Evolutionary conservation across 1,140 invertebrate genomes (phyloP).

Genomic region (Euura saliciscinereae): DNA sequence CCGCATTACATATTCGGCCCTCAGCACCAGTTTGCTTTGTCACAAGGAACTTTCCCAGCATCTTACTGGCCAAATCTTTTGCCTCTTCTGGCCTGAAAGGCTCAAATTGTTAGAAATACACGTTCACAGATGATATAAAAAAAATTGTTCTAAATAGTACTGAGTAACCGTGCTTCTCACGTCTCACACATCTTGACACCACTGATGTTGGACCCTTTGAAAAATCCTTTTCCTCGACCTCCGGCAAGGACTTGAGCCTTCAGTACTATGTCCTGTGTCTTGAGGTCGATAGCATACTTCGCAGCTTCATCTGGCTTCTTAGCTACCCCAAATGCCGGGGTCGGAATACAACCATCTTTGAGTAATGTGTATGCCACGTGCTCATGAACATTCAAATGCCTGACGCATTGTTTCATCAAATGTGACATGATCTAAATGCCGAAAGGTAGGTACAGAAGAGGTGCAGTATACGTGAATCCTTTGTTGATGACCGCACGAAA

Average conservation of each 20-base stretch:
- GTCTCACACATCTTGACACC: constrained; percentile 90
- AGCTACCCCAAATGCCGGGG: constrained; percentile 93
- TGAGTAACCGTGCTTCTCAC: constrained; percentile 60
- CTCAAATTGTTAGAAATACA: neutral
- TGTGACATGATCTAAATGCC: constrained; percentile 54
- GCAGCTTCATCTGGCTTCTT: constrained; percentile 82
- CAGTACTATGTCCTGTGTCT: constrained; percentile 87
- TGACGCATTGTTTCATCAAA: constrained; percentile 65
- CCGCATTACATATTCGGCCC: constrained; percentile 91
- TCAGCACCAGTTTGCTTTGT: constrained; percentile 96
- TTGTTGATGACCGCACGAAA: neutral
- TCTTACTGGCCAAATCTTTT: constrained; percentile 81
- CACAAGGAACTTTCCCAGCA: constrained; percentile 90
- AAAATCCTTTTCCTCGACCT: constrained; percentile 91
- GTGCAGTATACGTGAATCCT: too few species aligned
- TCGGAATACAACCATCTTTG: constrained; percentile 84
- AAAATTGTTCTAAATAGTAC: neutral
- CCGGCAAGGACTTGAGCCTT: constrained; percentile 98
- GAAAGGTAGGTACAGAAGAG: neutral
- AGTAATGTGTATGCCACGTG: constrained; percentile 91
- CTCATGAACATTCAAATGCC: constrained; percentile 94
- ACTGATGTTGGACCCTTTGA: constrained; percentile 90
- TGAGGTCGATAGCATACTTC: constrained; percentile 80
- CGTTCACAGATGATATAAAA: neutral
- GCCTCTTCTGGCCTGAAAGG: constrained; percentile 83